phyloP scores from a whole-genome alignment of 2,113 vertebrate species.

The Ptyas mucosa region DNA sequence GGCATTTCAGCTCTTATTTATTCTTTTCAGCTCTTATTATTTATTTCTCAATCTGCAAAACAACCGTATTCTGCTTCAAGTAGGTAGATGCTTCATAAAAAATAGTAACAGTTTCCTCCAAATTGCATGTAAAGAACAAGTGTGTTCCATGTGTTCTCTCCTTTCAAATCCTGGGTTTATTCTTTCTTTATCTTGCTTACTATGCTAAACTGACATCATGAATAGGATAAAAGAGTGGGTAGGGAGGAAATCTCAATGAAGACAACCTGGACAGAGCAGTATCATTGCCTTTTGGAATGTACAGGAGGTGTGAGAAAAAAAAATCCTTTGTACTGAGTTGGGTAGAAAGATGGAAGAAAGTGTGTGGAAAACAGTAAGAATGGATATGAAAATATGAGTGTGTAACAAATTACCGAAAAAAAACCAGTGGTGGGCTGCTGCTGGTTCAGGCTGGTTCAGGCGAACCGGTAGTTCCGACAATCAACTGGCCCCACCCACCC shows the following conservation, averaged over 20 bases:
- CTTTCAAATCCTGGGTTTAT: neutral
- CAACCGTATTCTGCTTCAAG: neutral
- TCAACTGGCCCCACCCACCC: too few relatives aligned
- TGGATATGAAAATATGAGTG: neutral
- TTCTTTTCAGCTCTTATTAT: neutral
- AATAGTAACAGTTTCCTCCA: neutral
- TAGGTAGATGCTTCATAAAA: neutral
- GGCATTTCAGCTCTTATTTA: neutral
- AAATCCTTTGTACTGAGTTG: neutral
- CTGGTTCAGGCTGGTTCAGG: too few relatives aligned
- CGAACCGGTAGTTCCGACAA: too few relatives aligned
- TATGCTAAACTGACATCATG: neutral
- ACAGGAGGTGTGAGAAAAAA: neutral
- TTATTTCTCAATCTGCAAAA: neutral
- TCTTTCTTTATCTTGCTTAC: neutral
- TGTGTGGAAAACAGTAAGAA: neutral
- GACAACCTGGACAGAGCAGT: neutral
- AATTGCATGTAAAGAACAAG: neutral
- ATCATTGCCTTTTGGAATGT: neutral
- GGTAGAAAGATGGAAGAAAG: neutral
- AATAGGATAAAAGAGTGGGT: neutral
- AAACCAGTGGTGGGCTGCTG: too few relatives aligned
- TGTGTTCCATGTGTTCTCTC: neutral
- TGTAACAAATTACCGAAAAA: too few relatives aligned
- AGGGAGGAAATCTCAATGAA: neutral